Evolutionary conservation across 2,797 vertebrate genomes (phyloP).

Genomic region (Siniperca scherzeri): DNA sequence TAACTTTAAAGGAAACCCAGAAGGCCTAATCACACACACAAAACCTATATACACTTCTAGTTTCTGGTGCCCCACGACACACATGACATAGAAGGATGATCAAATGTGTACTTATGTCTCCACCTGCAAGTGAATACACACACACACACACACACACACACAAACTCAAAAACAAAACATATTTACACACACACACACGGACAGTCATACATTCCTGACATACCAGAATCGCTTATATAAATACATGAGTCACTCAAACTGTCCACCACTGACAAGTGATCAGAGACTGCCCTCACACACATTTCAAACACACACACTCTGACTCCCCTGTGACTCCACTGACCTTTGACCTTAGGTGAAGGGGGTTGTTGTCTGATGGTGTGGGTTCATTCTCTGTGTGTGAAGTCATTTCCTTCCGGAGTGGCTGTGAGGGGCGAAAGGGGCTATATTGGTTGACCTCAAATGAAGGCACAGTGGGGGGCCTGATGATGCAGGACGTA

Average conservation of each 20-base stretch:
- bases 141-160: slow-evolving; percentile 4
- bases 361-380: slow-evolving; percentile 65
- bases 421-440: slow-evolving; percentile 46
- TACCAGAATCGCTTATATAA: slow-evolving; percentile 52
- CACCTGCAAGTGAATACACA: slow-evolving; percentile 30
- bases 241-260: slow-evolving; percentile 63
- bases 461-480: slow-evolving; percentile 33
- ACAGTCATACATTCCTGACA: slow-evolving; percentile 59
- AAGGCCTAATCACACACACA: slow-evolving; percentile 2
- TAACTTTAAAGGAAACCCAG: slow-evolving; percentile 53
- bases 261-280: slow-evolving; percentile 72
- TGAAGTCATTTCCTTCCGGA: slow-evolving; percentile 80
- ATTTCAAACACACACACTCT: slow-evolving; percentile 67
- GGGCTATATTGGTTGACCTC: slow-evolving; percentile 58
- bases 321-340: slow-evolving; percentile 68
- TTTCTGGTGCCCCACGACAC: slow-evolving; percentile 3
- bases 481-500: slow-evolving; percentile 19
- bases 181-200: slow-evolving; percentile 21
- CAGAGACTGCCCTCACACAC: slow-evolving; percentile 64
- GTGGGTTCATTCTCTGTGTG: slow-evolving; percentile 70
- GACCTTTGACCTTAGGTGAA: slow-evolving; percentile 73
- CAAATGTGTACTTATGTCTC: slow-evolving; percentile 32
- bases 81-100: slow-evolving; percentile 35
- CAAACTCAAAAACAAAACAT: slow-evolving; percentile 34
- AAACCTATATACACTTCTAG: not conserved